A percentile compares a stretch with the other conserved stretches of the same genome.
Conservation (phyloP, 2,888 invertebrate species). For the Ariolimax columbianus region DNA sequence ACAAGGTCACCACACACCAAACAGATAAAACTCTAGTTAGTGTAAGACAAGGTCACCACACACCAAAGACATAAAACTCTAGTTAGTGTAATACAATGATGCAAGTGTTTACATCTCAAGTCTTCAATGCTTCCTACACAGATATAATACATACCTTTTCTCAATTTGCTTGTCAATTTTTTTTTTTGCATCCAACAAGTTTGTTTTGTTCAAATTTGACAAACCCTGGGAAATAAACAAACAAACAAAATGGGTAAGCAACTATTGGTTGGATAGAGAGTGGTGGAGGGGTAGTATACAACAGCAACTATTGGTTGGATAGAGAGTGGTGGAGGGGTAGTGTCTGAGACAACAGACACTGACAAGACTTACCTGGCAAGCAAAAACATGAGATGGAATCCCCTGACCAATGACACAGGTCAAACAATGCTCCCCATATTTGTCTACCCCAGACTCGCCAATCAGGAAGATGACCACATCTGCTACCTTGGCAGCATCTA, state of each 20-base stretch:
- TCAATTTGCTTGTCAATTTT: conserved; percentile 75
- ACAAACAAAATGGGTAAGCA: background rate
- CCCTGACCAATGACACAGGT: conserved; percentile 90
- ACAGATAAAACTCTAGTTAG: too few species aligned
- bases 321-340: too few species aligned
- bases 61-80: too few species aligned
- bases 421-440: conserved; percentile 88
- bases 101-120: too few species aligned
- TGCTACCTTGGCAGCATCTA: conserved; percentile 82
- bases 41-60: too few species aligned
- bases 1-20: too few species aligned
- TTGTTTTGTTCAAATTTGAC: conserved; percentile 74
- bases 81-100: too few species aligned
- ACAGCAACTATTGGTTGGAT: too few species aligned
- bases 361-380: conserved; percentile 69
- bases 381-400: conserved; percentile 84
- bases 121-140: too few species aligned
- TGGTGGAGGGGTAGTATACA: too few species aligned
- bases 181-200: conserved; percentile 74
- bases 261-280: too few species aligned
- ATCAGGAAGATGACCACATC: conserved; percentile 90
- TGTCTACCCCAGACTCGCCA: conserved; percentile 83
- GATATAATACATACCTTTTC: conserved; percentile 69
- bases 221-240: conserved; percentile 70
- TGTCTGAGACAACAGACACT: too few species aligned